Evolutionary conservation across 2,888 invertebrate species (phyloP), one percentile per base, ranked within the genome.

Genomic region (Colostygia pectinataria): DNA sequence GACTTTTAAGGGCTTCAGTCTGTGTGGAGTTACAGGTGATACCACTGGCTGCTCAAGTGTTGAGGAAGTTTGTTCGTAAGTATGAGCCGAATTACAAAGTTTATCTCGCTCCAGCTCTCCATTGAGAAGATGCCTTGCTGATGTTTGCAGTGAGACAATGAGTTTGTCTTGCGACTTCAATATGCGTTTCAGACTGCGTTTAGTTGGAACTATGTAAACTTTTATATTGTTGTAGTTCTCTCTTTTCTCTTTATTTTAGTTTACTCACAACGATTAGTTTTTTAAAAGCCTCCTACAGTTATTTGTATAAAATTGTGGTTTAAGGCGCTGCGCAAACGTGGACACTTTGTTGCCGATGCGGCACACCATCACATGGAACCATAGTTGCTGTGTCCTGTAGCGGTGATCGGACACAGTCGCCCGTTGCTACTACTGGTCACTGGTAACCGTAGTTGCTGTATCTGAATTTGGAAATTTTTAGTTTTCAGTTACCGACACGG

Each of bases 111-210:
- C 51, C 37, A 59, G 63, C 69, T 71, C 73, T 73, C 76, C 73
- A 77, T 74, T 74, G 77, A 71, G 72, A 78, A 78, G 68, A 78
- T 77, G 74, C 76, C 72, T 71, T 63, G 64, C 65, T 66, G 63
- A 70, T 77, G 73, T 75, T 77, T 75, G 73, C 60, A 54, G 64
- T 61, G 68, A 72, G 74, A 79, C 77, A 80, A 78, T 81, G 77
- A 80, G 77, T 78, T 81, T 78, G 76, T 77, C 76, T 80, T 79
- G 71, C 67, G 71, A 79, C 75, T 81, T 74, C 67, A 65, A 75
- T 74, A 78, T 74, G 73, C 71, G 70, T 73, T 68, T 66, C 54
- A 63, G 63, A 64, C 65, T 63, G 64, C 65, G 66, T 61, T 51
- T 14, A 31, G 14, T 32, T 51, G 45, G 37, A 42, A 40, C 32